phyloP scores from a whole-genome alignment of 2,888 invertebrate species.

The Blastobasis adustella region DNA sequence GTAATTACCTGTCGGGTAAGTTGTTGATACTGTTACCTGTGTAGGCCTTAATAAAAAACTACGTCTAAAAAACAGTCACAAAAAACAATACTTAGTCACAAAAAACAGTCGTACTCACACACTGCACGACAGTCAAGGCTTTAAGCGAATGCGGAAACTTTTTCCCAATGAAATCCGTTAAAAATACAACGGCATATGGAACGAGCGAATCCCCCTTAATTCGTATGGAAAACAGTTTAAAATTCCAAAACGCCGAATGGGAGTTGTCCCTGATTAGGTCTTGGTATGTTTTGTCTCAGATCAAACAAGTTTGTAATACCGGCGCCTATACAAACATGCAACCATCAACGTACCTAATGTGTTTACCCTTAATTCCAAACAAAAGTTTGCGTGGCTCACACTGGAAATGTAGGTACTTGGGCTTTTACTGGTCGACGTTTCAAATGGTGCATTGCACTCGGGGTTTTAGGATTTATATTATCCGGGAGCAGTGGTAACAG shows the following conservation, averaged over 20 bases:
- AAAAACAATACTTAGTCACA: too few relatives aligned
- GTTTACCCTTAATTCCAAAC: slow-evolving; percentile 66
- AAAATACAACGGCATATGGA: slow-evolving; percentile 10
- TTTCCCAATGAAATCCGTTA: slow-evolving; percentile 1
- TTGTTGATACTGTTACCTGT: too few relatives aligned
- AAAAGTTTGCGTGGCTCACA: slow-evolving; percentile 46
- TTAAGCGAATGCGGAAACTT: background rate
- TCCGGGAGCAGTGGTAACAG: too few relatives aligned
- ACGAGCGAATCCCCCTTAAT: slow-evolving; percentile 11
- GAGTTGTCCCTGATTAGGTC: slow-evolving; percentile 52
- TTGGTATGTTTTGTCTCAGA: slow-evolving; percentile 49
- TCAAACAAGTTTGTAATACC: slow-evolving; percentile 59
- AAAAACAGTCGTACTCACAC: too few relatives aligned
- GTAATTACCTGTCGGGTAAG: too few relatives aligned
- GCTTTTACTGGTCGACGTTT: slow-evolving; percentile 28
- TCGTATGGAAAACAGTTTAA: slow-evolving; percentile 32
- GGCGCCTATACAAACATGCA: slow-evolving; percentile 61
- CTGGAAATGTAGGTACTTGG: slow-evolving; percentile 27
- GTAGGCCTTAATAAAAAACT: too few relatives aligned
- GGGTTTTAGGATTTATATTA: too few relatives aligned
- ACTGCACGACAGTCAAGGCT: too few relatives aligned
- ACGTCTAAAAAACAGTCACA: too few relatives aligned
- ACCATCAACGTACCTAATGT: slow-evolving; percentile 46
- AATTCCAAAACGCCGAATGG: slow-evolving; percentile 35
- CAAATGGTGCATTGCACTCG: slow-evolving; percentile 22